These are phyloP conservation scores for Argyrosomus regius DNA, from an alignment of 2,797 vertebrate species.

Conservation along the genomic window DNA sequence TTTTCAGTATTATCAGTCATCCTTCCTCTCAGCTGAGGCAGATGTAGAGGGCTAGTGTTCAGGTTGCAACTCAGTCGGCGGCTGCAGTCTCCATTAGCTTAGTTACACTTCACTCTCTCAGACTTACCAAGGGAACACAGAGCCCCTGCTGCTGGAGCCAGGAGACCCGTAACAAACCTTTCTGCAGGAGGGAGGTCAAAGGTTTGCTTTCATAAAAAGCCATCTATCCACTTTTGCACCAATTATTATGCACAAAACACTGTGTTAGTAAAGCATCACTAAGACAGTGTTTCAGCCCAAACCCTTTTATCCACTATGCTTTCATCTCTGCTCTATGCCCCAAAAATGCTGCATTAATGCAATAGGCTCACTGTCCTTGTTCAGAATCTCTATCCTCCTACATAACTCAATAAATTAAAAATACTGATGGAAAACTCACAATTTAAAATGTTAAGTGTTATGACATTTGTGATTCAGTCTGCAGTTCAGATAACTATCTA, in stretches of 20 bases:
- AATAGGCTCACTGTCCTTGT: conserved; percentile 31
- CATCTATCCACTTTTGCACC: conserved; percentile 55
- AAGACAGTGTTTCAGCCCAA: conserved; percentile 40
- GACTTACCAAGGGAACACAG: conserved; percentile 71
- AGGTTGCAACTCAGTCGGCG: conserved; percentile 51
- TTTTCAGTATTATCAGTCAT: conserved; percentile 29
- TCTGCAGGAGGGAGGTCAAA: conserved; percentile 76
- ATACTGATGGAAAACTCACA: conserved; percentile 14
- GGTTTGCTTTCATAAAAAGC: conserved; percentile 62
- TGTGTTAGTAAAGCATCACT: conserved; percentile 39
- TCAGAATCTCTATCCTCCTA: conserved; percentile 46
- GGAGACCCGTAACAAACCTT: conserved; percentile 70
- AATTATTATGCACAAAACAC: conserved; percentile 59
- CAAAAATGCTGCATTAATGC: conserved; percentile 53
- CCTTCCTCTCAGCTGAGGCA: conserved; percentile 24
- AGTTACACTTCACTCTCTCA: conserved; percentile 61
- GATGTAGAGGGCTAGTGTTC: conserved; percentile 42
- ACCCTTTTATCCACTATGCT: conserved; percentile 52
- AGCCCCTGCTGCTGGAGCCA: conserved; percentile 63
- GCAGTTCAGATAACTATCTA: conserved; percentile 1
- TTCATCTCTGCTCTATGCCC: conserved; percentile 50
- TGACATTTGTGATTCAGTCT: conserved; percentile 26
- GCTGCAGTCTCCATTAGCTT: conserved; percentile 59
- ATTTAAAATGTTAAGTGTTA: conserved; percentile 35
- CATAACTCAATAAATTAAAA: conserved; percentile 26